A percentile compares a stretch with the other conserved stretches of the same genome.
These are phyloP conservation scores for Halocaridina rubra DNA, from an alignment of 2,888 invertebrate genomes.

Conservation along the genomic window DNA sequence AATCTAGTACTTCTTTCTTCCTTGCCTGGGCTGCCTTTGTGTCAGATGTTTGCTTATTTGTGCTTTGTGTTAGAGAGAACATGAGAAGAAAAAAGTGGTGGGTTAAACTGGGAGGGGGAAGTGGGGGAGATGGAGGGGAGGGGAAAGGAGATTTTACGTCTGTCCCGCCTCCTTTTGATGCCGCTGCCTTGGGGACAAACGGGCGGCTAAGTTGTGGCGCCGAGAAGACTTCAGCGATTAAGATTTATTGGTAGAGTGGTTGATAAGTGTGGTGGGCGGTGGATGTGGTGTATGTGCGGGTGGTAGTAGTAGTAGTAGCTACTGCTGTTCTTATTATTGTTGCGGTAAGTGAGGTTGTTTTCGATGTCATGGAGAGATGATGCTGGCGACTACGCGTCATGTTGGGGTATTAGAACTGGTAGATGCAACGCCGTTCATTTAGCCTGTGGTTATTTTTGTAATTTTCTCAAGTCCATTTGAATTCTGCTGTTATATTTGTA, in stretches of 20 bases:
- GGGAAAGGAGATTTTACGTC: neutral
- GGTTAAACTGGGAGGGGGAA: neutral
- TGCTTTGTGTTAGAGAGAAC: too few relatives aligned
- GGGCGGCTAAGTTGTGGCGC: neutral
- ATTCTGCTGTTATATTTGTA: too few relatives aligned
- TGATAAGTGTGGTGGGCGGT: neutral
- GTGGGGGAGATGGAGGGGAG: neutral
- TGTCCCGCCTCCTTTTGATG: neutral
- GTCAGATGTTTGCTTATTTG: too few relatives aligned
- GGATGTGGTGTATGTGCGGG: neutral
- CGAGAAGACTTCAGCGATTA: neutral
- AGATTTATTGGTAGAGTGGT: neutral
- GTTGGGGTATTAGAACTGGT: too few relatives aligned
- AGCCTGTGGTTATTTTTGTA: too few relatives aligned
- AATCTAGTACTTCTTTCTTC: too few relatives aligned
- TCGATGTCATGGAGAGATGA: too few relatives aligned
- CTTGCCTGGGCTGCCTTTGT: neutral
- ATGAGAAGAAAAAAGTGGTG: too few relatives aligned
- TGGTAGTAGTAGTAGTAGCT: neutral
- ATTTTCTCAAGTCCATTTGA: too few relatives aligned
- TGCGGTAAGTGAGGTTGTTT: too few relatives aligned
- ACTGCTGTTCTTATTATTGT: neutral
- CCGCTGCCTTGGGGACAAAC: neutral
- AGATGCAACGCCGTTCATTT: too few relatives aligned
- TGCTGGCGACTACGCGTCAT: too few relatives aligned